Base-by-base conservation (phyloP, 2,888 invertebrate species). In the Amphipyra berbera region DNA sequence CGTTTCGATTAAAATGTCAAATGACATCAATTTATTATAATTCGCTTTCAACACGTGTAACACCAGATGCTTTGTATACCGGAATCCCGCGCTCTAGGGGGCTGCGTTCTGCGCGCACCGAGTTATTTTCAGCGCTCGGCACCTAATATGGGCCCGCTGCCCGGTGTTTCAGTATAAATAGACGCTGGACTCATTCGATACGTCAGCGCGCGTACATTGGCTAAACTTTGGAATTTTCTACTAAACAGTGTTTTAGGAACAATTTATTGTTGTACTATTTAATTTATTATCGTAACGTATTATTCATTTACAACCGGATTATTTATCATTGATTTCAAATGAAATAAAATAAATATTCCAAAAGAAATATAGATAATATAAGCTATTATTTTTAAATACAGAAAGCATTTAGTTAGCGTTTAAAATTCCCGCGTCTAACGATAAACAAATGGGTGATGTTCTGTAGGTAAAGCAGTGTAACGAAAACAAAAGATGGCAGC, bases 71-170 rank as follows among this genome's bases (percentile, higher is more conserved):
- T 63, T 21, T 57, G 58, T 63, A 58, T 61, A 60, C 57, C 52
- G 59, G 67, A 78, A 83, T 81, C 79, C 74, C 71, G 79, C 87
- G 86, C 82, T 84, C 81, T 79, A 82, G 84, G 87, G 89, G 88
- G 87, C 86, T 82, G 84, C 81, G 84, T 73, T 81, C 73, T 75
- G 78, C 78, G 80, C 71, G 76, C 68, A 46, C 57, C 30, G 58
- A 77, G 85, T 78, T 95, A 95, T 95, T 95, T 93, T 90, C 88
- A 84, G 88, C 84, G 74, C 80, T 78, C 88, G 92, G 78, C 89
- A 87, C 95, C 95, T 90, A 94, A 95, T 95, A 95, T 93, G 95
- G 95, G 88, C 89, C 83, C 92, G 91, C 61, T 89, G 94, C 91
- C 91, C 88, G 88, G 90, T 86, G 86, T 88, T 88, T 84, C 83